Conservation (phyloP, 1,140 invertebrate genomes). For the Schlechtendalia chinensis region DNA sequence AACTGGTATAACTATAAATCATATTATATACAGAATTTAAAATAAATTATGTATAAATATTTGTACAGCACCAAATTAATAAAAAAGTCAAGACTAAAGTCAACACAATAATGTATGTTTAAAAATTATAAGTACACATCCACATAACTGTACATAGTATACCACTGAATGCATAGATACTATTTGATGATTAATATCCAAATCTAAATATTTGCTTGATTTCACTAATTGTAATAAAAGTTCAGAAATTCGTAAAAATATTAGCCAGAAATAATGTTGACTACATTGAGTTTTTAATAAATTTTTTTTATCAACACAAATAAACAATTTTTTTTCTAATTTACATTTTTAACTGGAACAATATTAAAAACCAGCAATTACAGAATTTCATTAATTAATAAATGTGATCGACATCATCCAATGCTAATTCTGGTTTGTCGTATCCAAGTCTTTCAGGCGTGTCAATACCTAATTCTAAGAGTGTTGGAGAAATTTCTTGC, state of each 20-base stretch:
- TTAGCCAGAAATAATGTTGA: background rate
- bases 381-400: conserved; percentile 54
- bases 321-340: conserved; percentile 28
- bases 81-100: no score
- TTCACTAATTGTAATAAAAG: background rate
- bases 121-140: no score
- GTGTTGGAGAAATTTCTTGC: conserved; percentile 88
- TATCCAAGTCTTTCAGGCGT: conserved; percentile 95
- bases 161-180: no score
- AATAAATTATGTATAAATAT: no score
- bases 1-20: no score
- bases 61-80: no score
- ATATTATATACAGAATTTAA: no score
- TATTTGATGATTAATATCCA: no score
- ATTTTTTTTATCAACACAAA: background rate
- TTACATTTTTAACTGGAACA: conserved; percentile 33
- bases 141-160: no score
- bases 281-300: background rate
- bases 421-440: conserved; percentile 92
- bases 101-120: no score
- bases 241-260: background rate
- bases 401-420: conserved; percentile 72
- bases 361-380: background rate
- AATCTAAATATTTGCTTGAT: background rate
- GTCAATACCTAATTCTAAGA: conserved; percentile 88